Evolutionary conservation across 2,888 invertebrate species (phyloP).

Genomic region (Mythimna impura): DNA sequence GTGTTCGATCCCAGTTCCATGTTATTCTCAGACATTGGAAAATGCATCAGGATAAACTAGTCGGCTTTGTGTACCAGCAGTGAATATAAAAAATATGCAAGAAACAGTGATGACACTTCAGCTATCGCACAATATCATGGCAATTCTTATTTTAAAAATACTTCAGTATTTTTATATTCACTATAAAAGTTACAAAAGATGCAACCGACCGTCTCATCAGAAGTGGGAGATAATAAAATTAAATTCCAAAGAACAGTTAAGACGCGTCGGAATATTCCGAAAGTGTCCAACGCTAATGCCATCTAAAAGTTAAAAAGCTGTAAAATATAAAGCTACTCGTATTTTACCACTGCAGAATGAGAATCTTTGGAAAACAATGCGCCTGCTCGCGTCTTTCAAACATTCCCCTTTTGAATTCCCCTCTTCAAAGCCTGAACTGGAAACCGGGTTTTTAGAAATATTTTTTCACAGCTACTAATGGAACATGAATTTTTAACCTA

Average conservation of each 20-base stretch:
- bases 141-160: neutral
- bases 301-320: conserved; percentile 68
- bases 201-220: conserved; percentile 6
- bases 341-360: conserved; percentile 73
- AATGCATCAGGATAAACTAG: neutral
- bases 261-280: conserved; percentile 15
- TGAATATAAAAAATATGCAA: neutral
- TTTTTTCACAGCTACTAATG: conserved; percentile 72
- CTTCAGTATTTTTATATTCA: neutral
- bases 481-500: conserved; percentile 74
- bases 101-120: neutral
- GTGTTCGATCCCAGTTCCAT: neutral
- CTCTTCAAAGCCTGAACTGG: conserved; percentile 73
- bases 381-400: conserved; percentile 72
- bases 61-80: neutral
- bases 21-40: neutral
- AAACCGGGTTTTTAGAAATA: conserved; percentile 75
- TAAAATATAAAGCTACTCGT: conserved; percentile 70
- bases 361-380: conserved; percentile 76
- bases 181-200: conserved; percentile 30
- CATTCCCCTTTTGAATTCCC: conserved; percentile 73
- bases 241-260: conserved; percentile 37
- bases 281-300: conserved; percentile 61
- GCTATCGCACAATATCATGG: neutral
- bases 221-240: conserved; percentile 37